These are phyloP conservation scores for Zaprionus ornatus DNA, from an alignment of 1,140 invertebrate genomes.

Conservation along the genomic window DNA sequence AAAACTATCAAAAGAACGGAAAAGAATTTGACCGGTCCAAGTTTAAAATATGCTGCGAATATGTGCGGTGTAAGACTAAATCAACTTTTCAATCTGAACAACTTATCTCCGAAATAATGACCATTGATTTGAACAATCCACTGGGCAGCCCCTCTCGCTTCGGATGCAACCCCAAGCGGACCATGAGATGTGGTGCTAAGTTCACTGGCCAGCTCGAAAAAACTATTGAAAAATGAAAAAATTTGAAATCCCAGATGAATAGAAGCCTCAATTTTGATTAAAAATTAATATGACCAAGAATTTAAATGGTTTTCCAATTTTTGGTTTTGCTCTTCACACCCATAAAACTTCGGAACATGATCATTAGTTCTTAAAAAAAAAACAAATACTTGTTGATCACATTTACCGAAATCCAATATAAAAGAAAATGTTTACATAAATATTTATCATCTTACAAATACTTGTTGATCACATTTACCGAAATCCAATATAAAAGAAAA, in stretches of 20 bases:
- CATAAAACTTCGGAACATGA: background rate
- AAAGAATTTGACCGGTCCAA: constrained; percentile 43
- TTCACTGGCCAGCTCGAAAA: background rate
- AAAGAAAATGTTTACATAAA: no score
- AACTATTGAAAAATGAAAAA: background rate
- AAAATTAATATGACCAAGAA: background rate
- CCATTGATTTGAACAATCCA: constrained; percentile 1
- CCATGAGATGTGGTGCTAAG: constrained; percentile 8
- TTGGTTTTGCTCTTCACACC: background rate
- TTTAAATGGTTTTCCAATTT: background rate
- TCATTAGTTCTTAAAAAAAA: background rate
- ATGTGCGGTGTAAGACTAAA: background rate
- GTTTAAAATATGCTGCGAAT: constrained; percentile 38
- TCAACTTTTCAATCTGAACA: constrained; percentile 9
- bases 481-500: no score
- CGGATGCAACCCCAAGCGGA: background rate
- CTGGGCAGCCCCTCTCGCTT: background rate
- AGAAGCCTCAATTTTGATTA: background rate
- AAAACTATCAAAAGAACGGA: constrained; percentile 60
- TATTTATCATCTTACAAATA: no score
- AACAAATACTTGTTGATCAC: background rate
- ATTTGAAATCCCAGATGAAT: background rate
- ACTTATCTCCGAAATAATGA: constrained; percentile 31
- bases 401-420: no score
- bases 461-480: no score